A percentile compares a stretch with the other conserved stretches of the same genome.
These are phyloP conservation scores for Drosophila ogumai DNA, from an alignment of 1,140 invertebrate species.

Conservation along the genomic window DNA sequence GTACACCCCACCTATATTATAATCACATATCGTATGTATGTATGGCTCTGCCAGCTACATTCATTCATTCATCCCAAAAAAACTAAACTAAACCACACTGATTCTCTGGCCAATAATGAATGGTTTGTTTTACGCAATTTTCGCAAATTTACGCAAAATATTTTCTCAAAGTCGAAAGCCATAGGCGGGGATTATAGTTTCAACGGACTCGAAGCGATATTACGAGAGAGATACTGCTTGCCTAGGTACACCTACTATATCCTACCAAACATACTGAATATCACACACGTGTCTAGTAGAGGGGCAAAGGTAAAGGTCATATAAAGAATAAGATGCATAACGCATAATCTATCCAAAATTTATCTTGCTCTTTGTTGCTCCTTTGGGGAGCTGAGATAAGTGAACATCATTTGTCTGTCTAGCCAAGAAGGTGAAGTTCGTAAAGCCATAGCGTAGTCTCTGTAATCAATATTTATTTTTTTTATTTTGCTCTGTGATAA, in stretches of 20 bases:
- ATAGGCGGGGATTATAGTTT: neutral
- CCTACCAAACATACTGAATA: neutral
- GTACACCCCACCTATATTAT: constrained; percentile 44
- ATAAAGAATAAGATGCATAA: neutral
- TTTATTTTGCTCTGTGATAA: neutral
- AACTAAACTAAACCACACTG: constrained; percentile 38
- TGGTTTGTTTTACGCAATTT: constrained; percentile 6
- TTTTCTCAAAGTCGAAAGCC: neutral
- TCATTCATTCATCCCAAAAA: constrained; percentile 47
- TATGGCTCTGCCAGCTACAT: constrained; percentile 51
- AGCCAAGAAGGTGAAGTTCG: constrained; percentile 35
- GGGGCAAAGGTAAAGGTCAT: neutral
- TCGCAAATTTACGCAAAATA: constrained; percentile 16
- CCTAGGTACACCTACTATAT: constrained; percentile 4
- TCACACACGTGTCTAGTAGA: neutral
- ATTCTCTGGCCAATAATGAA: constrained; percentile 46
- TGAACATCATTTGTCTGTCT: constrained; percentile 28
- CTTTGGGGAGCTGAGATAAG: constrained; percentile 18
- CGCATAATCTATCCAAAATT: too few relatives aligned
- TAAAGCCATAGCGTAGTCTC: constrained; percentile 24
- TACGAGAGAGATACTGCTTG: constrained; percentile 4
- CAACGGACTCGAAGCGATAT: constrained; percentile 2
- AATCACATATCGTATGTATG: constrained; percentile 47
- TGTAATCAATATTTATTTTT: neutral
- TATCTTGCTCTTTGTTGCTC: too few relatives aligned